Evolutionary conservation across 2,797 vertebrate species (phyloP), one percentile per base, ranked within the genome.

Genomic region (Pitangus sulphuratus): DNA sequence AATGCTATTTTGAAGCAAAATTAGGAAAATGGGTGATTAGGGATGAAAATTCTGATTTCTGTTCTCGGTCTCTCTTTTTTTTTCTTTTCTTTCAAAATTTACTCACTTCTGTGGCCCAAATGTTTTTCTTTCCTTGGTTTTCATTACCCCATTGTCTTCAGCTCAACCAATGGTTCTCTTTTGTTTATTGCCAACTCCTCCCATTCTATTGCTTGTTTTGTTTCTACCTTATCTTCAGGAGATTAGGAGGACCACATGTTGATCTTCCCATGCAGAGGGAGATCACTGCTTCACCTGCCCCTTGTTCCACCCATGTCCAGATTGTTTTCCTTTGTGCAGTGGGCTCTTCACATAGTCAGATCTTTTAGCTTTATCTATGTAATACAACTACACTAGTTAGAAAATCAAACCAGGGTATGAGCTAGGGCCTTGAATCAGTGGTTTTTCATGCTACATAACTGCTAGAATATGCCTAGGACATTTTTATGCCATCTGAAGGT

Each of bases 11-110:
- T 58, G 30, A 80, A 92, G 8, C 2, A 77, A 39, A 54, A 58
- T 39, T 48, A 39, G 11, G 25, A 76, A 79, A 75, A 56, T 0
- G 0, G 3, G 3, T 39, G 5, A 21, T 11, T 37, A 0, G 5
- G 22, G 9, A 26, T 42, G 8, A 15, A 90, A 78, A 28, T 47
- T 58, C 16, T 39, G 15, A 19, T 44, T 74, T 92, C 26, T 61
- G 5, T 26, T 62, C 22, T 51, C 28, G 15, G 2, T 12, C 4
- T 47, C 2, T 31, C 1, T 45, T 13, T 25, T 3, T 35, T 20
- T 68, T 17, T 25, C 2, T 44, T 37, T 33, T 47, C 3, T 48
- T 37, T 8, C 37, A 51, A 3, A 14, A 45, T 35, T 44, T 57
- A 12, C 7, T 83, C 11, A 35, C 0, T 42, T 25, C 0, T 76